Percentiles rank a stretch among this genome's conserved stretches.
These are phyloP conservation scores for Periphyllus acericola DNA, from an alignment of 2,888 invertebrate species.

Conservation along the genomic window DNA sequence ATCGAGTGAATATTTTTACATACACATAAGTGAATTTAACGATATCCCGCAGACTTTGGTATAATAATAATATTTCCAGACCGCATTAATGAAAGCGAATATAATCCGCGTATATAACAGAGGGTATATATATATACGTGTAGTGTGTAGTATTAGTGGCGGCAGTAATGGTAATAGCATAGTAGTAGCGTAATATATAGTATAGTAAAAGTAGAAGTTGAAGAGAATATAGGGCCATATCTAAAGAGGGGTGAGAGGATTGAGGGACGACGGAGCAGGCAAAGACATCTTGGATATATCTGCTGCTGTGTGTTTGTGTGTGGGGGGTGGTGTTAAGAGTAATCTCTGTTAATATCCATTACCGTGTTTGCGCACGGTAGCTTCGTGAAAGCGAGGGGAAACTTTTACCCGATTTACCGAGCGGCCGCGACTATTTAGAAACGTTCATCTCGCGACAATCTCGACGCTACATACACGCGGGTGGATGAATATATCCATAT, in stretches of 20 bases:
- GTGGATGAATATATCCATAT: neutral
- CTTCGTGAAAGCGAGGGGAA: slow-evolving; percentile 25
- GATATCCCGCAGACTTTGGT: neutral
- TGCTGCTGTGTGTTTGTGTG: neutral
- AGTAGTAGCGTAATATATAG: neutral
- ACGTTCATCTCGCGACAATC: neutral
- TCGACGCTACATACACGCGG: neutral
- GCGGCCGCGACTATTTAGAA: slow-evolving; percentile 1
- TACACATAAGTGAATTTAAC: neutral
- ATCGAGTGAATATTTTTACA: neutral
- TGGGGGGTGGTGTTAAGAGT: slow-evolving; percentile 47
- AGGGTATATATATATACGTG: neutral
- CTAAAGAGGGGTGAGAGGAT: slow-evolving; percentile 26
- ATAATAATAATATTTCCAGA: neutral
- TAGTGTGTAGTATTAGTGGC: neutral
- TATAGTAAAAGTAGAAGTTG: slow-evolving; percentile 15
- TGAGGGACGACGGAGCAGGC: slow-evolving; percentile 8
- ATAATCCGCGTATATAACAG: neutral
- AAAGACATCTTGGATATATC: slow-evolving; percentile 42
- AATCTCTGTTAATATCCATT: slow-evolving; percentile 61
- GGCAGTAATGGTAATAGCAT: neutral
- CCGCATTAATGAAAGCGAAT: neutral
- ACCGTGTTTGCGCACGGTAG: slow-evolving; percentile 53
- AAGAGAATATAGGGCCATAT: slow-evolving; percentile 6
- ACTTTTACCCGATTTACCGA: slow-evolving; percentile 52